A percentile compares a stretch with the other conserved stretches of the same genome.
These are phyloP conservation scores for Dicroscelio sp. DNA, from an alignment of 2,888 invertebrate genomes.

Conservation along the genomic window DNA sequence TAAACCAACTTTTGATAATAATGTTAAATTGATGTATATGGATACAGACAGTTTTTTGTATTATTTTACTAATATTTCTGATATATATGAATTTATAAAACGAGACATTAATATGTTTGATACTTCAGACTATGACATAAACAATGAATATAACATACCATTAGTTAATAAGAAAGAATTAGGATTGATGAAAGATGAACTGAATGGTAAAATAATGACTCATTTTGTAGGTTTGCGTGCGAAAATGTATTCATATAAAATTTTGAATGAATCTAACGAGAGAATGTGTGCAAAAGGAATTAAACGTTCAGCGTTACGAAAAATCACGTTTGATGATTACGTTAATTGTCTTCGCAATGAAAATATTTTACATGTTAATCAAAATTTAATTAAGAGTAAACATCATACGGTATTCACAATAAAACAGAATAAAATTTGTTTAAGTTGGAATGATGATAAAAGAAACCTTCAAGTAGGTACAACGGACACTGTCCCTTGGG, in stretches of 20 bases:
- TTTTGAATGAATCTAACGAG: background rate
- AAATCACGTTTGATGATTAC: constrained; percentile 74
- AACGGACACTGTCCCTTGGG: constrained; percentile 45
- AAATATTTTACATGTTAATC: background rate
- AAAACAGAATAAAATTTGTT: background rate
- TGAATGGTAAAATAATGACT: constrained; percentile 84
- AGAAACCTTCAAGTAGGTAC: background rate
- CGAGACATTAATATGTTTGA: constrained; percentile 16
- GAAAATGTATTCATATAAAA: constrained; percentile 67
- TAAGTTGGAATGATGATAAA: constrained; percentile 47
- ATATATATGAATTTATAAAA: constrained; percentile 7
- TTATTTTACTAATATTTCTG: constrained; percentile 86
- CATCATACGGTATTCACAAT: background rate
- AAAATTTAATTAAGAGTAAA: constrained; percentile 6
- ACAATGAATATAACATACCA: constrained; percentile 12
- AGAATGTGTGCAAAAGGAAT: constrained; percentile 82
- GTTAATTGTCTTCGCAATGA: constrained; percentile 46
- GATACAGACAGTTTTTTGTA: constrained; percentile 75
- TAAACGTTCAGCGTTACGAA: constrained; percentile 68
- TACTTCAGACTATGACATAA: constrained; percentile 7
- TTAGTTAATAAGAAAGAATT: background rate
- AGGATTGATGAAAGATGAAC: constrained; percentile 88
- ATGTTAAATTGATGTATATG: background rate
- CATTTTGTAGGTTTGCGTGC: constrained; percentile 82
- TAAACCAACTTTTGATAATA: constrained; percentile 73